Percentiles rank a stretch among this genome's conserved stretches.
Evolutionary conservation across 2,888 invertebrate species (phyloP).

Genomic region (Eristalis intricaria): DNA sequence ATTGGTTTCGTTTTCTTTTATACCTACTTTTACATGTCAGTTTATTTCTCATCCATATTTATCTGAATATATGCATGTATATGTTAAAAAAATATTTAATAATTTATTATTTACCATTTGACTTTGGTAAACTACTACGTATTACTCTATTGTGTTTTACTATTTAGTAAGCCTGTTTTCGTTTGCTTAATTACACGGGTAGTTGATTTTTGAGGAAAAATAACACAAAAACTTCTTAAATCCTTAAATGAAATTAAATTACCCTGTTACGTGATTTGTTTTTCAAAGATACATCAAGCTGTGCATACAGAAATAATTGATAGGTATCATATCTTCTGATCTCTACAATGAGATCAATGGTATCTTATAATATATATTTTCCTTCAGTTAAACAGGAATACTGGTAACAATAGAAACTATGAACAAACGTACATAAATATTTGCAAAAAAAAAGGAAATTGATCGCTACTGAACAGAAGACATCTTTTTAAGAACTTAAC

Average conservation of each 20-base stretch:
- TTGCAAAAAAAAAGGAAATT: background rate
- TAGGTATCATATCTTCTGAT: no score
- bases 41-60: constrained; percentile 21
- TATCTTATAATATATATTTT: background rate
- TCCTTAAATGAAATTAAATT: background rate
- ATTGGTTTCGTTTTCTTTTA: background rate
- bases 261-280: background rate
- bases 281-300: background rate
- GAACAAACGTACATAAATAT: background rate
- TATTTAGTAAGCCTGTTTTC: constrained; percentile 12
- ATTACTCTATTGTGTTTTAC: background rate
- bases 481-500: background rate
- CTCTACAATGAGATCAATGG: background rate
- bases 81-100: constrained; percentile 44
- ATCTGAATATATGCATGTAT: constrained; percentile 30
- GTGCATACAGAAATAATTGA: no score
- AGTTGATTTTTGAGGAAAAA: background rate
- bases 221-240: background rate
- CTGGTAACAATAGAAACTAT: background rate
- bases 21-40: constrained; percentile 1
- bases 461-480: background rate
- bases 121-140: constrained; percentile 15
- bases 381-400: background rate
- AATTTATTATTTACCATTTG: constrained; percentile 4
- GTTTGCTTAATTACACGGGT: constrained; percentile 5